A percentile compares a stretch with the other conserved stretches of the same genome.
phyloP scores from a whole-genome alignment of 2,797 vertebrate genomes.

The Molossus molossus region DNA sequence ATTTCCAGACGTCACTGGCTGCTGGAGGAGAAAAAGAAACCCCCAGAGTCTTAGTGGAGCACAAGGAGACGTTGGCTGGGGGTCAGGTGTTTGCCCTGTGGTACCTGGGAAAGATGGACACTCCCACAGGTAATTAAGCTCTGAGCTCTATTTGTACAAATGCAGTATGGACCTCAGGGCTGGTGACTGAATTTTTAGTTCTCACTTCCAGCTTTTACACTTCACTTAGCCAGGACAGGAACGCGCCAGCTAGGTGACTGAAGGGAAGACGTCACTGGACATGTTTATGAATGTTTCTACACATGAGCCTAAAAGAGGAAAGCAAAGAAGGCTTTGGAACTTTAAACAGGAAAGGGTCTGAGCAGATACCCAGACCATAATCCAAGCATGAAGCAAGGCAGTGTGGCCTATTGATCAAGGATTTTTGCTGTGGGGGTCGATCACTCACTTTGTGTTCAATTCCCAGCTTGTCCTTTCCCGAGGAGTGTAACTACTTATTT shows the following conservation, averaged over 20 bases:
- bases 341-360: neutral
- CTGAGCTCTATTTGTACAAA: neutral
- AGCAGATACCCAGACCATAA: neutral
- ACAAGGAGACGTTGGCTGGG: neutral
- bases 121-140: neutral
- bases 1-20: neutral
- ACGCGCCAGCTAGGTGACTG: neutral
- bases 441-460: neutral
- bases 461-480: neutral
- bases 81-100: neutral
- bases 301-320: neutral
- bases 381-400: neutral
- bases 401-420: neutral
- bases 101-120: neutral
- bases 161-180: neutral
- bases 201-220: neutral
- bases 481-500: neutral
- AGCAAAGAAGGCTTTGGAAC: neutral
- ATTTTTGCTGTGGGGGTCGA: fast-evolving
- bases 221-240: neutral
- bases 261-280: conserved; percentile 40
- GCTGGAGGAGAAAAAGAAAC: neutral
- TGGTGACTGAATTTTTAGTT: neutral
- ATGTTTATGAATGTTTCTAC: neutral
- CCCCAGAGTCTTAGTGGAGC: neutral